phyloP scores from a whole-genome alignment of 2,888 invertebrate species.

The Chymomyza caudatula region DNA sequence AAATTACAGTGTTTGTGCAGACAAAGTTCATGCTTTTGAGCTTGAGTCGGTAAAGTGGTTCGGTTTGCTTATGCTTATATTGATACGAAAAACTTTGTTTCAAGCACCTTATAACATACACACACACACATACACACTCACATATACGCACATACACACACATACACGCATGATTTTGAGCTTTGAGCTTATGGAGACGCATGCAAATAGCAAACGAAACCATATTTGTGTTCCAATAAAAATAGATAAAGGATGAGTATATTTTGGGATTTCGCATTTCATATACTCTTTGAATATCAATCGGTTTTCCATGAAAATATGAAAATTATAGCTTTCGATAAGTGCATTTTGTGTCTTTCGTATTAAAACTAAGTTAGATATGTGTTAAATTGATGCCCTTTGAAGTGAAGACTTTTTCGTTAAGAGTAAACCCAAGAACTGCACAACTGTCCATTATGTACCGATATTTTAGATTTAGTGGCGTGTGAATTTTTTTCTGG shows the following conservation, averaged over 20 bases:
- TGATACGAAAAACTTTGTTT: constrained; percentile 42
- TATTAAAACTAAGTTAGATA: no score
- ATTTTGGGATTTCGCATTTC: neutral
- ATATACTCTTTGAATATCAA: neutral
- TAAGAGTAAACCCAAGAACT: no score
- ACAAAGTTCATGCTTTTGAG: constrained; percentile 59
- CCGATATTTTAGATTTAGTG: no score
- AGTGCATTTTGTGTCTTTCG: no score
- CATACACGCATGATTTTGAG: constrained; percentile 33
- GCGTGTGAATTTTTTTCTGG: no score
- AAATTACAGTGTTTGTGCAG: constrained; percentile 41
- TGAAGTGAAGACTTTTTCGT: no score
- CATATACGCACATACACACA: no score
- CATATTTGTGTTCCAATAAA: neutral
- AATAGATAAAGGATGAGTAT: neutral
- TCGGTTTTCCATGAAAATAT: no score
- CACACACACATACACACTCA: no score
- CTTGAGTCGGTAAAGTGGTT: constrained; percentile 71
- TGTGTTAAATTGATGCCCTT: no score
- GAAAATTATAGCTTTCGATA: no score
- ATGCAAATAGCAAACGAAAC: constrained; percentile 6
- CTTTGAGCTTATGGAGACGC: constrained; percentile 33
- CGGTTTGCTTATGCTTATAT: constrained; percentile 47
- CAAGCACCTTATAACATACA: neutral
- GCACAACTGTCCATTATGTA: no score